Evolutionary conservation across 2,888 invertebrate species (phyloP).

Genomic region (Molorchus minor): DNA sequence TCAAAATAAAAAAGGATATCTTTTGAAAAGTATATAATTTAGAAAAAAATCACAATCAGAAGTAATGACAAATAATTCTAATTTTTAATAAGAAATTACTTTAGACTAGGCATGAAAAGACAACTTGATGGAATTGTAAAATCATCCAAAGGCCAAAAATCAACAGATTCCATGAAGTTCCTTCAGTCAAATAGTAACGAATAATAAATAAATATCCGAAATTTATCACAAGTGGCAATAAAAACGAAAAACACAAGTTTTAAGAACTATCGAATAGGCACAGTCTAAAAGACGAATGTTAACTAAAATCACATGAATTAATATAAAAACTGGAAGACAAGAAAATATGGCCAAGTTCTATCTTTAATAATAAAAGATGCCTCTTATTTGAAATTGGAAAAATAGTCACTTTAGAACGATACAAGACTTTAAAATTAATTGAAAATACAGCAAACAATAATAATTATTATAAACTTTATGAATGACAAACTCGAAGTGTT

Average conservation of each 20-base stretch:
- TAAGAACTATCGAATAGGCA: too few relatives aligned
- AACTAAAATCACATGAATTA: too few relatives aligned
- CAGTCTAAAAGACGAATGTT: too few relatives aligned
- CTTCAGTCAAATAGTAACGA: background rate
- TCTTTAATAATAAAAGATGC: too few relatives aligned
- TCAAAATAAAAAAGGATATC: slow-evolving; percentile 20
- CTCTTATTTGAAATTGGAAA: too few relatives aligned
- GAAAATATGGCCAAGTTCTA: too few relatives aligned
- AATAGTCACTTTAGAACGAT: too few relatives aligned
- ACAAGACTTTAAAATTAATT: too few relatives aligned
- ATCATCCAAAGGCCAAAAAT: background rate
- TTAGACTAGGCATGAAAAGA: slow-evolving; percentile 2
- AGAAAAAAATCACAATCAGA: slow-evolving; percentile 21
- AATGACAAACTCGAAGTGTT: too few relatives aligned
- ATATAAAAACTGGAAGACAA: too few relatives aligned
- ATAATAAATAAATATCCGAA: background rate
- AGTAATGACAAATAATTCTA: background rate
- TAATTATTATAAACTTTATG: too few relatives aligned
- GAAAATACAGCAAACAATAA: too few relatives aligned
- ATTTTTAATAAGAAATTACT: background rate
- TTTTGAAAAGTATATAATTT: slow-evolving; percentile 24
- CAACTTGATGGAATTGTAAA: background rate
- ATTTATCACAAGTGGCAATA: background rate
- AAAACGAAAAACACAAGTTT: background rate
- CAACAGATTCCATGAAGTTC: background rate